These are phyloP conservation scores for Trinectes maculatus DNA, from an alignment of 2,113 vertebrate genomes.

Conservation along the genomic window DNA sequence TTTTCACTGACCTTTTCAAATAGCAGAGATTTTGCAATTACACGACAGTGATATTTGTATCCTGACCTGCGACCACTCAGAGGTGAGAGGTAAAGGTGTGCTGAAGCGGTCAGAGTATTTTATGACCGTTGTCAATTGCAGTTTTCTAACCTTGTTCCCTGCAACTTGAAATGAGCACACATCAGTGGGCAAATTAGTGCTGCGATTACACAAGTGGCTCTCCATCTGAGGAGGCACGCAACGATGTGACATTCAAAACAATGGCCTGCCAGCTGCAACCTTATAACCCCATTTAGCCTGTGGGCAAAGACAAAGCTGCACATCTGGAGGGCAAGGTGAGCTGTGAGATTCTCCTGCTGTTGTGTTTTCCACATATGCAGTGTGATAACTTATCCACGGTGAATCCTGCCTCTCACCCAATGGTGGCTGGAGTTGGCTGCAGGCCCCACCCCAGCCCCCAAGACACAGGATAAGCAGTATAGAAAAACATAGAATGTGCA, in stretches of 20 bases:
- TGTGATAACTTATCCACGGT: too few relatives aligned
- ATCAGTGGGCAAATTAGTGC: slow-evolving; percentile 27
- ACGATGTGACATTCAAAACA: slow-evolving; percentile 52
- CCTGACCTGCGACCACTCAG: slow-evolving; percentile 42
- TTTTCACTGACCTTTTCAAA: slow-evolving; percentile 51
- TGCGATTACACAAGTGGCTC: slow-evolving; percentile 18
- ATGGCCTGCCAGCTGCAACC: slow-evolving; percentile 24
- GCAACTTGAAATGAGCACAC: slow-evolving; percentile 29
- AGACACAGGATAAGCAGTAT: too few relatives aligned
- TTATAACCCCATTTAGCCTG: slow-evolving; percentile 43
- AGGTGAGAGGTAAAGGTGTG: slow-evolving; percentile 35
- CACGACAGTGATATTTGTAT: slow-evolving; percentile 52
- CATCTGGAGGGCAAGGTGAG: not conserved
- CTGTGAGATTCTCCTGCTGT: not conserved
- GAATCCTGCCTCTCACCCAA: too few relatives aligned
- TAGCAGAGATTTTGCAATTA: slow-evolving; percentile 45
- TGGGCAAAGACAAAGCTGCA: slow-evolving; percentile 2
- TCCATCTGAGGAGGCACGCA: slow-evolving; percentile 4
- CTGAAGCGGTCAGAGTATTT: slow-evolving; percentile 22
- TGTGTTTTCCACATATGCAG: too few relatives aligned
- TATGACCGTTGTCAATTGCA: slow-evolving; percentile 21
- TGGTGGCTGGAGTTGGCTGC: too few relatives aligned
- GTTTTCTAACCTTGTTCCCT: slow-evolving; percentile 22
- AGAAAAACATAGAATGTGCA: too few relatives aligned
- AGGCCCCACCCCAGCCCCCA: too few relatives aligned